These are phyloP conservation scores for Sardinella longiceps DNA, from an alignment of 2,797 vertebrate species.

Conservation along the genomic window DNA sequence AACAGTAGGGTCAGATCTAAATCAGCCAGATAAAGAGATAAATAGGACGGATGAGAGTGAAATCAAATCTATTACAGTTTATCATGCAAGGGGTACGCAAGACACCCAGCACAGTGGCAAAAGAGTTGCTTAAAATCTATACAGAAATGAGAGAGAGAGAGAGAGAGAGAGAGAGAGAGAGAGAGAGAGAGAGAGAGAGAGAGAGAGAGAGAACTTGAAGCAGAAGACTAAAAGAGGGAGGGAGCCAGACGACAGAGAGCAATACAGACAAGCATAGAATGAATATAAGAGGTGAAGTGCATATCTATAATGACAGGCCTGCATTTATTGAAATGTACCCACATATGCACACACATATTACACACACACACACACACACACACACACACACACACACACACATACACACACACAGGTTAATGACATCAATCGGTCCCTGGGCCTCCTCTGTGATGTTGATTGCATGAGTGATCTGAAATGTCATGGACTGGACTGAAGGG, in stretches of 20 bases:
- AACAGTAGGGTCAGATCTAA: not conserved
- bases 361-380: not conserved
- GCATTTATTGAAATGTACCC: not conserved
- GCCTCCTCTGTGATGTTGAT: conserved; percentile 40
- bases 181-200: no score
- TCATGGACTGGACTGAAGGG: conserved; percentile 55
- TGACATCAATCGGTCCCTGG: not conserved
- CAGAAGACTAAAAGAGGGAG: not conserved
- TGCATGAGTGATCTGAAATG: conserved; percentile 60
- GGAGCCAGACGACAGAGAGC: not conserved
- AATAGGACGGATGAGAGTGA: not conserved
- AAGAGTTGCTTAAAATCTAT: not conserved
- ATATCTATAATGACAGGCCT: not conserved
- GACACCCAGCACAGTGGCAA: not conserved
- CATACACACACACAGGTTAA: not conserved
- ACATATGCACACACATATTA: not conserved
- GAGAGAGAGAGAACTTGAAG: not conserved
- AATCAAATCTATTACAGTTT: not conserved
- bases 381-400: conserved; percentile 9
- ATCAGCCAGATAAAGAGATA: not conserved
- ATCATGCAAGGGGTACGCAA: not conserved
- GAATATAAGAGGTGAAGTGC: not conserved
- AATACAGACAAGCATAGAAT: conserved; percentile 5
- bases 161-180: no score
- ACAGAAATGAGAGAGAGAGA: no score